Conservation (phyloP, 37 sponge, comb jelly and placozoan species). For the Chondrosia reniformis region DNA sequence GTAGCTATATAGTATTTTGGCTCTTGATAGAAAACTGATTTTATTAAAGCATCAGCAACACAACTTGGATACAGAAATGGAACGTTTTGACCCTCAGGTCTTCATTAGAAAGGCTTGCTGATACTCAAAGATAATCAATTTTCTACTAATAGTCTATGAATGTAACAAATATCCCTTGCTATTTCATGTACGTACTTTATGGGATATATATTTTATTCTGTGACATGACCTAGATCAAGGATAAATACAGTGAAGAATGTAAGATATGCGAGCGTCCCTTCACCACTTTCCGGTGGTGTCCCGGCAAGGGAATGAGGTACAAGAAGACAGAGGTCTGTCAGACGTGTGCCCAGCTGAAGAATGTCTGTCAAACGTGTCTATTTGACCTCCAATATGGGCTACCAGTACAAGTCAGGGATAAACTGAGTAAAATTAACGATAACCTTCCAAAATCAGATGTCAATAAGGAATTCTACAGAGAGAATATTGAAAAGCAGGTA, state of each 20-base stretch:
- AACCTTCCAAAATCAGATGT: conserved; percentile 87
- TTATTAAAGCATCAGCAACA: too few species aligned
- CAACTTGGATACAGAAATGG: too few species aligned
- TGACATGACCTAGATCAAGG: conserved; percentile 81
- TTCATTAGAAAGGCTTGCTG: too few species aligned
- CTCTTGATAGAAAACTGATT: too few species aligned
- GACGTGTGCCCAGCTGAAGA: conserved; percentile 97
- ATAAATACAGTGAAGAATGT: conserved; percentile 93
- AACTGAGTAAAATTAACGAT: conserved; percentile 68
- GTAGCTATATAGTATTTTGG: too few species aligned
- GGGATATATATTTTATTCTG: too few species aligned
- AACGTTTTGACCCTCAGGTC: too few species aligned
- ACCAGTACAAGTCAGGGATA: conserved; percentile 91
- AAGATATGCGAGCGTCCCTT: conserved; percentile 96
- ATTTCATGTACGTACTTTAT: too few species aligned
- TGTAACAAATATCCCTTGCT: too few species aligned
- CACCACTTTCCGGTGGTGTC: conserved; percentile 98
- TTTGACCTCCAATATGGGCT: conserved; percentile 72
- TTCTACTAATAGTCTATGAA: too few species aligned
- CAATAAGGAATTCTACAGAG: conserved; percentile 86
- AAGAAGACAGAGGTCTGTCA: conserved; percentile 99
- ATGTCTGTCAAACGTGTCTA: conserved; percentile 98
- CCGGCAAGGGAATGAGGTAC: conserved; percentile 95
- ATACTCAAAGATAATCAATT: too few species aligned
- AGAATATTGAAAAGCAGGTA: conserved; percentile 80